These are phyloP conservation scores for Triops longicaudatus DNA, from an alignment of 1,140 invertebrate genomes.

Conservation along the genomic window DNA sequence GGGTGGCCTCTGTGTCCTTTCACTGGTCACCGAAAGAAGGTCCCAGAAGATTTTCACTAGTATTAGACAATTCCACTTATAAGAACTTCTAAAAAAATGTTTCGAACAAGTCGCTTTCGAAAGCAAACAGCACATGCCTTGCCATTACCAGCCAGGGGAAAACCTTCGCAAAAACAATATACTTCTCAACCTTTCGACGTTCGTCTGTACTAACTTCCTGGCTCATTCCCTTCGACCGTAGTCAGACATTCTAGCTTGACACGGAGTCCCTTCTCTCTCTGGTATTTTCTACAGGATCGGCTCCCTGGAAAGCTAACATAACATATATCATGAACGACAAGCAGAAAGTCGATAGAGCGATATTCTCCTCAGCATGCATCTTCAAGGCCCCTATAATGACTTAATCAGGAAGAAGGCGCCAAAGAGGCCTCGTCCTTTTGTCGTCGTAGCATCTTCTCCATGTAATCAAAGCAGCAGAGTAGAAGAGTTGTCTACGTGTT, in stretches of 20 bases:
- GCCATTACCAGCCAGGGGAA: not conserved
- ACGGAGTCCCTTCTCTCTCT: not conserved
- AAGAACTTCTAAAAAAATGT: too few species aligned
- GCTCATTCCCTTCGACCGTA: too few species aligned
- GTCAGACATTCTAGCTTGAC: too few species aligned
- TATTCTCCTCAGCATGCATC: not conserved
- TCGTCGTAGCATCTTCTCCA: not conserved
- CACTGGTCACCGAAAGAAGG: not conserved
- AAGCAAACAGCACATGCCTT: too few species aligned
- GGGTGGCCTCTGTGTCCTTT: slow-evolving; percentile 1
- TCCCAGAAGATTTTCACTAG: too few species aligned
- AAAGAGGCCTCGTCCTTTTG: not conserved
- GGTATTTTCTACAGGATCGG: not conserved
- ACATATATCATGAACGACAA: not conserved
- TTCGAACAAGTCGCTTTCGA: too few species aligned
- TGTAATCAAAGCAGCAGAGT: not conserved
- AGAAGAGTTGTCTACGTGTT: not conserved
- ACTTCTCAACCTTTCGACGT: too few species aligned
- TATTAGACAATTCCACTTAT: too few species aligned
- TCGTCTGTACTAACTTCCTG: not conserved
- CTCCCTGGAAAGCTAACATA: not conserved
- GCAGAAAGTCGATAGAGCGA: not conserved
- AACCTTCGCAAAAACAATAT: not conserved
- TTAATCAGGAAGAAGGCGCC: not conserved
- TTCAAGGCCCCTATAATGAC: not conserved